phyloP scores from a whole-genome alignment of 2,797 vertebrate species.

The Apogon hyalosoma region DNA sequence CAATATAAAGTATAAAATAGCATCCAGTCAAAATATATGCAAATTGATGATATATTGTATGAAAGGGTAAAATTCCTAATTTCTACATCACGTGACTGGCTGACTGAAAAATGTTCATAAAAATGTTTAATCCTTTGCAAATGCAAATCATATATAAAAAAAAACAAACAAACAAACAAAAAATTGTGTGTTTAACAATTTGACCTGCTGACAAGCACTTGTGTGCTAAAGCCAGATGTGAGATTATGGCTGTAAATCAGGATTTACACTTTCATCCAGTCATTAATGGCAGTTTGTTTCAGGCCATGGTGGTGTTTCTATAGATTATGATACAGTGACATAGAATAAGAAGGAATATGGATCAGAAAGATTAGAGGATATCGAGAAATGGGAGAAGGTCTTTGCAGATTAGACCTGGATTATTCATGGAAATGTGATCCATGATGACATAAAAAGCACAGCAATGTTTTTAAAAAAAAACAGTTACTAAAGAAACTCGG shows the following conservation, averaged over 20 bases:
- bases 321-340: slow-evolving; percentile 53
- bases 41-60: no score
- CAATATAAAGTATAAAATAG: no score
- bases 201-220: background rate
- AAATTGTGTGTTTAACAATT: background rate
- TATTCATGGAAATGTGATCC: slow-evolving; percentile 21
- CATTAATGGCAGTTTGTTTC: slow-evolving; percentile 36
- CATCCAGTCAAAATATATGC: no score
- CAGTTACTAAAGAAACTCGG: no score
- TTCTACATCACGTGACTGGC: no score
- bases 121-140: no score
- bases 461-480: background rate
- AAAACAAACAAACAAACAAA: no score
- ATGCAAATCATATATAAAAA: no score
- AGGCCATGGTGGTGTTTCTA: slow-evolving; percentile 10
- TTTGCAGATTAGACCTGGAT: slow-evolving; percentile 41
- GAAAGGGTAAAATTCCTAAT: no score
- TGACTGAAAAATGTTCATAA: no score
- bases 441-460: background rate
- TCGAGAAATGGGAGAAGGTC: slow-evolving; percentile 18
- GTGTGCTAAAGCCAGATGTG: background rate
- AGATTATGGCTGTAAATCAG: slow-evolving; percentile 29
- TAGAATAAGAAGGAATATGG: slow-evolving; percentile 24
- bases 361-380: slow-evolving; percentile 41
- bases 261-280: slow-evolving; percentile 36